Percentiles rank a stretch among this genome's conserved stretches.
These are phyloP conservation scores for Hydrozoanthus gracilis DNA, from an alignment of 92 coral and sea anemone genomes.

Conservation along the genomic window DNA sequence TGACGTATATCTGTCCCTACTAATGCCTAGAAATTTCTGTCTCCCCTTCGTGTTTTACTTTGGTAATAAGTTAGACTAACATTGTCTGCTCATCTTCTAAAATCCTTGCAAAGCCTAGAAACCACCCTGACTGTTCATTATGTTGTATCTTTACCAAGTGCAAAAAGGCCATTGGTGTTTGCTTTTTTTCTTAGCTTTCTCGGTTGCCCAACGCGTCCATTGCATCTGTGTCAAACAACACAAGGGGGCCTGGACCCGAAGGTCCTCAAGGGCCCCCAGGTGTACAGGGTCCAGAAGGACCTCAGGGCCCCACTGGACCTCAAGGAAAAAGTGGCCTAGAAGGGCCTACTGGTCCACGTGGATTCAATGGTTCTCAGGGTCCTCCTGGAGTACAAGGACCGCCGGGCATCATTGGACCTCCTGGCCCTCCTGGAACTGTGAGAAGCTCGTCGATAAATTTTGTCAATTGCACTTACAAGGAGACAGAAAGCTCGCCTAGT, in stretches of 20 bases:
- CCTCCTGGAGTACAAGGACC: conserved; percentile 29
- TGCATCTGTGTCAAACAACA: conserved; percentile 27
- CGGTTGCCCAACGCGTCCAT: neutral
- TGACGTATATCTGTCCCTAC: too few relatives aligned
- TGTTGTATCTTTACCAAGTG: too few relatives aligned
- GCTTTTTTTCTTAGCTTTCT: conserved; percentile 4
- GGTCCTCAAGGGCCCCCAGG: conserved; percentile 51
- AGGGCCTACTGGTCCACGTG: conserved; percentile 45
- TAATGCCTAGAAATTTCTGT: too few relatives aligned
- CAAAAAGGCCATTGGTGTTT: neutral
- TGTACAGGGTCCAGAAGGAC: conserved; percentile 14
- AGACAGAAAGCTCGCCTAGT: conserved; percentile 2
- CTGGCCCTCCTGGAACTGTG: conserved; percentile 8
- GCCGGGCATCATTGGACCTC: conserved; percentile 26
- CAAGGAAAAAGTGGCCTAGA: conserved; percentile 37
- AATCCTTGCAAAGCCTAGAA: too few relatives aligned
- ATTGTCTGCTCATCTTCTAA: too few relatives aligned
- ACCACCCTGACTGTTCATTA: too few relatives aligned
- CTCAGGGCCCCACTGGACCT: conserved; percentile 32
- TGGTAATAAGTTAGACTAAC: too few relatives aligned
- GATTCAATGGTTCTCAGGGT: conserved; percentile 49
- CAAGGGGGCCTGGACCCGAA: conserved; percentile 20
- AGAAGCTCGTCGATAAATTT: conserved; percentile 2
- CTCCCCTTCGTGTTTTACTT: too few relatives aligned
- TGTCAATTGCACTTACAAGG: conserved; percentile 22